These are phyloP conservation scores for Caenorhabditis afra DNA, from an alignment of 2,888 invertebrate genomes.

Conservation along the genomic window DNA sequence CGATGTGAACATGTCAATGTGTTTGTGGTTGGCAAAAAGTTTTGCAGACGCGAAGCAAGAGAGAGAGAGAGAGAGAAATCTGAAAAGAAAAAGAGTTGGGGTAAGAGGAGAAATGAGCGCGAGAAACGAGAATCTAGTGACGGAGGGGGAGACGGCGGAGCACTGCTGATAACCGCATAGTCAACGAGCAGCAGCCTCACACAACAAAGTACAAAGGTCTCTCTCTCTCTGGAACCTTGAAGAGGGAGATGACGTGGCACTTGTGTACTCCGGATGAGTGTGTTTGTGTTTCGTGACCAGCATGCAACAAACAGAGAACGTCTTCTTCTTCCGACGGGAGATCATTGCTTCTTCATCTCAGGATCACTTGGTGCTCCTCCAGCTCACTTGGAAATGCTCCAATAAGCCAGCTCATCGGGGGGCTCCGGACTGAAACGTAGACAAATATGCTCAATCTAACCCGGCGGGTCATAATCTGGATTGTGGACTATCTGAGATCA, in stretches of 20 bases:
- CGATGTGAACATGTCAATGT: not conserved
- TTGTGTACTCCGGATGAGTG: not conserved
- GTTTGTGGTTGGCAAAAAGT: slow-evolving; percentile 13
- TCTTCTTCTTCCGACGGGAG: too few species aligned
- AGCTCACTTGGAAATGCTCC: too few species aligned
- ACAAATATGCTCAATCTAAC: too few species aligned
- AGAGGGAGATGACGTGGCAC: slow-evolving; percentile 3
- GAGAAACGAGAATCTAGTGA: slow-evolving; percentile 1
- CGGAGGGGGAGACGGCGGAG: not conserved
- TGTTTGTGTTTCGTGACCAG: slow-evolving; percentile 4
- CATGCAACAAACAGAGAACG: not conserved
- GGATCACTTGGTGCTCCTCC: too few species aligned
- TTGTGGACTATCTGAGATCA: too few species aligned
- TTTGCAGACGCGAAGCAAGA: not conserved
- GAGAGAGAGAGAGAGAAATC: not conserved
- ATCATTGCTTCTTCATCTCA: too few species aligned
- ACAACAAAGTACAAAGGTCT: slow-evolving; percentile 38
- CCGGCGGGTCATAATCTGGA: too few species aligned
- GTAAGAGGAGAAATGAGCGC: not conserved
- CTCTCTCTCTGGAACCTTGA: too few species aligned
- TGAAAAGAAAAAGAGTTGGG: not conserved
- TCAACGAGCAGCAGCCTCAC: slow-evolving; percentile 37
- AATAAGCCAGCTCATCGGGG: too few species aligned
- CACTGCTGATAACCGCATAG: slow-evolving; percentile 40
- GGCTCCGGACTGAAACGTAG: too few species aligned